These are phyloP conservation scores for Hypsopygia costalis DNA, from an alignment of 2,888 invertebrate genomes.

Conservation along the genomic window DNA sequence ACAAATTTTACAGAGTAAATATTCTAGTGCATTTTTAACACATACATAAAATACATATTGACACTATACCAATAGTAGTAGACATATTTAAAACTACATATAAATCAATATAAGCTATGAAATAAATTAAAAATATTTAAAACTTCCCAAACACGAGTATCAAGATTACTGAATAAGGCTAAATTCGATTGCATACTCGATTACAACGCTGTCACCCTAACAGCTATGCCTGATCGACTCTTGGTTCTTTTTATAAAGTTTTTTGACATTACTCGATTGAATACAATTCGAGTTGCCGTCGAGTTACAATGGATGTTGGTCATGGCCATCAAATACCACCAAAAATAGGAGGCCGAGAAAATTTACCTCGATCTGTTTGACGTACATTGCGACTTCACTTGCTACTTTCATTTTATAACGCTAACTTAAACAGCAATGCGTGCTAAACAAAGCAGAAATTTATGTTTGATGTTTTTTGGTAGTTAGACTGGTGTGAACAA, in stretches of 20 bases:
- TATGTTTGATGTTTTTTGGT: background rate
- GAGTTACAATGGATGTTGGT: constrained; percentile 50
- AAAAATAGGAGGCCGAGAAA: constrained; percentile 36
- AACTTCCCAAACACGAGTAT: constrained; percentile 17
- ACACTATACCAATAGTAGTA: too few species aligned
- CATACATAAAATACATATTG: too few species aligned
- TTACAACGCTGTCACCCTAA: constrained; percentile 53
- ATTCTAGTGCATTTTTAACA: too few species aligned
- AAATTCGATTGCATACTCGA: constrained; percentile 44
- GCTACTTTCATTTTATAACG: background rate
- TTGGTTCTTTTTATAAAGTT: constrained; percentile 60
- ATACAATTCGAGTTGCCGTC: constrained; percentile 53
- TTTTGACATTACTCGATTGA: constrained; percentile 63
- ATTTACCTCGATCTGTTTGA: constrained; percentile 17
- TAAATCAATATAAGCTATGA: too few species aligned
- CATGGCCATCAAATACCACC: constrained; percentile 46
- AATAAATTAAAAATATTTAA: too few species aligned
- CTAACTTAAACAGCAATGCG: background rate
- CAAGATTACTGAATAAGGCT: constrained; percentile 28
- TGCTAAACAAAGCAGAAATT: background rate
- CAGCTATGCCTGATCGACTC: constrained; percentile 46
- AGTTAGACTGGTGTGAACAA: constrained; percentile 44
- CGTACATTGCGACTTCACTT: background rate
- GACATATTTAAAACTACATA: too few species aligned
- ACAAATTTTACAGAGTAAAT: too few species aligned